A percentile compares a stretch with the other conserved stretches of the same genome.
Conservation (phyloP, 2,113 vertebrate genomes). For the Coracopsis vasa region DNA sequence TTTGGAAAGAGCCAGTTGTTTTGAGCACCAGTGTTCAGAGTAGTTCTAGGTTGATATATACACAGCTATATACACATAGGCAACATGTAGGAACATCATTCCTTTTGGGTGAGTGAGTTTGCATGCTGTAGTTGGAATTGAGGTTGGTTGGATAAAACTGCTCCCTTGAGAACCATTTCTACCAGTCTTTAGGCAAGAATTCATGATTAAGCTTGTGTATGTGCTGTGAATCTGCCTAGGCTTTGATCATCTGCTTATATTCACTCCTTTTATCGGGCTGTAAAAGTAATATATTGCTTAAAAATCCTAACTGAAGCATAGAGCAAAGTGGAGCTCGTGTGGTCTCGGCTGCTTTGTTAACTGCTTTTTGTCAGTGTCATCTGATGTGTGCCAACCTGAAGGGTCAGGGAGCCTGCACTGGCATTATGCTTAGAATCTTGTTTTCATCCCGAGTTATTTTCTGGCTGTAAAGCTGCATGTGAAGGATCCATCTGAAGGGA, state of each 20-base stretch:
- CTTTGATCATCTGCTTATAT: background rate
- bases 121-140: background rate
- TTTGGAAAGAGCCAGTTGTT: background rate
- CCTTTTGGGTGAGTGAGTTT: background rate
- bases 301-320: background rate
- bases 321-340: accelerated
- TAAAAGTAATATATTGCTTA: background rate
- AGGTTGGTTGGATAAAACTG: background rate
- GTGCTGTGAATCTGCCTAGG: background rate
- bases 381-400: background rate
- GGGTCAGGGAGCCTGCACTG: background rate
- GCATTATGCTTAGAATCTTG: background rate
- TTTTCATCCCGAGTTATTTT: background rate
- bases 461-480: background rate
- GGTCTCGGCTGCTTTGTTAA: no score
- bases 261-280: background rate
- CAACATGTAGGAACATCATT: accelerated
- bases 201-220: background rate
- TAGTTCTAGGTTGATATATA: background rate
- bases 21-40: background rate
- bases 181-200: background rate
- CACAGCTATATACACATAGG: accelerated
- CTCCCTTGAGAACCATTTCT: background rate
- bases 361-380: background rate
- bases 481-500: accelerated